Evolutionary conservation across 2,797 vertebrate genomes (phyloP), one percentile per base, ranked within the genome.

Genomic region (Molossus alvarezi): DNA sequence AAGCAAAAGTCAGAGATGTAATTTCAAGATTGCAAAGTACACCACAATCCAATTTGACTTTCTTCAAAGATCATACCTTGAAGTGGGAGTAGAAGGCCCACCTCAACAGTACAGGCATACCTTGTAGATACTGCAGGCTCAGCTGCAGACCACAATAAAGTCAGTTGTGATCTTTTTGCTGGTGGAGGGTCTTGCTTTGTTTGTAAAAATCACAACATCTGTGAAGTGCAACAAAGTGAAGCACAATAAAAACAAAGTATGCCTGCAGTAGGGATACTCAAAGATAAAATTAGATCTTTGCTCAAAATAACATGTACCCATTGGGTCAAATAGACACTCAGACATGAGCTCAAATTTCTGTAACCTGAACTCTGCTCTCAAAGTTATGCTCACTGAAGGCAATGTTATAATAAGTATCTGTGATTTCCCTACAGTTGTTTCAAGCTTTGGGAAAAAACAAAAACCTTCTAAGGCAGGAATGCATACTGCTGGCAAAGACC

Each of bases 271-370:
- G 62, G 55, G 90, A 88, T 64, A 83, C 48, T 90, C 37, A 84
- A 79, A 90, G 64, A 94, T 67, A 91, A 96, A 91, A 93, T 86
- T 91, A 93, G 62, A 86, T 62, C 29, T 86, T 51, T 89, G 48
- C 90, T 96, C 60, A 95, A 97, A 96, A 87, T 95, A 95, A 77
- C 86, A 95, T 3, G 37, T 37, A 86, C 33, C 33, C 69, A 87
- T 37, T 88, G 11, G 51, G 64, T 53, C 80, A 94, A 87, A 83
- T 0, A 93, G 75, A 79, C 51, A 83, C 69, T 48, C 8, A 86
- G 64, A 84, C 65, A 65, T 41, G 11, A 81, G 96, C n/a, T 97
- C 91, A 89, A 71, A 94, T 95, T 92, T 90, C 97, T 96, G 92
- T 82, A 91, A 96, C 51, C n/a, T 93, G 67, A 98, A 89, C 29